phyloP scores from a whole-genome alignment of 2,888 invertebrate genomes.

The Temnothorax unifasciatus region DNA sequence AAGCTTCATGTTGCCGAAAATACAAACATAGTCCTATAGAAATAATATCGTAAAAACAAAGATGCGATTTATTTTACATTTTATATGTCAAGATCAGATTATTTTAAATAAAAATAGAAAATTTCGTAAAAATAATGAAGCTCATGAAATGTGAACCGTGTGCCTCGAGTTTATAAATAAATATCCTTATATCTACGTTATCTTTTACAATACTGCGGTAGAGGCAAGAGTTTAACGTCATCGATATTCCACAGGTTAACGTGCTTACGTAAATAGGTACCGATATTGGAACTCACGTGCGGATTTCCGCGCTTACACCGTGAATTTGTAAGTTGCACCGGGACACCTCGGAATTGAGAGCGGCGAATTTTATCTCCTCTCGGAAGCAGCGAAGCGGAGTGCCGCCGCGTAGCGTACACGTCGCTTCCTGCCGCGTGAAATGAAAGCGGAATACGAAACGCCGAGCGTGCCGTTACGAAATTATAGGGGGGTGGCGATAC shows the following conservation, averaged over 20 bases:
- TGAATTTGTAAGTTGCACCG: slow-evolving; percentile 44
- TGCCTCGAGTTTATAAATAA: neutral
- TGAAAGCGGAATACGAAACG: slow-evolving; percentile 71
- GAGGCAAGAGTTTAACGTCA: slow-evolving; percentile 14
- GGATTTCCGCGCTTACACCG: slow-evolving; percentile 55
- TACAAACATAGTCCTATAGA: neutral
- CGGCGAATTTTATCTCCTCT: slow-evolving; percentile 54
- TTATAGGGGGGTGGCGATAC: slow-evolving; percentile 48
- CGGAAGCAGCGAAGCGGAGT: slow-evolving; percentile 56
- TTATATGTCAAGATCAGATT: neutral
- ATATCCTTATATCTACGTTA: neutral
- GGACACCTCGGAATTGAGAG: slow-evolving; percentile 41
- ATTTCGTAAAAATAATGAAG: neutral
- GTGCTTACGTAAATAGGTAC: slow-evolving; percentile 51
- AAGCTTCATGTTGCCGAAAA: neutral
- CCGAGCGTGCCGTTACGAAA: slow-evolving; percentile 61
- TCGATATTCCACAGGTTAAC: slow-evolving; percentile 51
- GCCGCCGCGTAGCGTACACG: slow-evolving; percentile 55
- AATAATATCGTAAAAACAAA: neutral
- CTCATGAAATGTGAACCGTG: neutral
- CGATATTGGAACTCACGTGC: slow-evolving; percentile 53
- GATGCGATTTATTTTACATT: neutral
- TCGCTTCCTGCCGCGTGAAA: slow-evolving; percentile 63
- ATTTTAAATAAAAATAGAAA: neutral
- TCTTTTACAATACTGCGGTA: neutral